Evolutionary conservation across 2,113 vertebrate genomes (phyloP).

Genomic region (Dicrurus megarhynchus): DNA sequence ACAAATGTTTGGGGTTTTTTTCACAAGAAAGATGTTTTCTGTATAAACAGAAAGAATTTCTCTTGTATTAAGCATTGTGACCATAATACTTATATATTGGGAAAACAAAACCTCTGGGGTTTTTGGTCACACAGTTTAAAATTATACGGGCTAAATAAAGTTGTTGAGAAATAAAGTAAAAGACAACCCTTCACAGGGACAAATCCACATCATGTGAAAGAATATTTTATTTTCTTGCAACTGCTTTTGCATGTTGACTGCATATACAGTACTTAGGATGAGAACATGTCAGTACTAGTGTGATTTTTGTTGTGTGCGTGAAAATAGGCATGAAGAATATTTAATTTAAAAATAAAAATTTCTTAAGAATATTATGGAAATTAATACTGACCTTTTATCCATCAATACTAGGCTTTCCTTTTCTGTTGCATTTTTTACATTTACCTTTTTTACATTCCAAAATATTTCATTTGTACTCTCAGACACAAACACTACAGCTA

Average conservation of each 20-base stretch:
- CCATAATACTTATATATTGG: neutral
- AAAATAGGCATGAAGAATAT: neutral
- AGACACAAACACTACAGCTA: neutral
- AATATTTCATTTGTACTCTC: neutral
- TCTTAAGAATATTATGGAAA: neutral
- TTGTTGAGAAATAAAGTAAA: neutral
- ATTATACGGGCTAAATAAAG: neutral
- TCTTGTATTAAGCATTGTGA: neutral
- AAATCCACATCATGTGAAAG: neutral
- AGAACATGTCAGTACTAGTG: accelerated
- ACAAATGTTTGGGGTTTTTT: neutral
- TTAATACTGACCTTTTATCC: neutral
- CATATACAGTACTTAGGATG: neutral
- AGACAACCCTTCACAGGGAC: neutral
- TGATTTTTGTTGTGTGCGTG: neutral
- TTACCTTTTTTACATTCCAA: neutral
- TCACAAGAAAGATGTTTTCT: neutral
- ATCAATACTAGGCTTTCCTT: neutral
- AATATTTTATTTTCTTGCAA: neutral
- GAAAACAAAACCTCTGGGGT: neutral
- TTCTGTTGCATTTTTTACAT: neutral
- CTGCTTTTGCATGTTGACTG: neutral
- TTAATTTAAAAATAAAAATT: neutral
- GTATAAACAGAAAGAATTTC: neutral
- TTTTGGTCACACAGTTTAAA: neutral